Conservation (phyloP, 2,797 vertebrate genomes). For the Oreochromis grahami region DNA sequence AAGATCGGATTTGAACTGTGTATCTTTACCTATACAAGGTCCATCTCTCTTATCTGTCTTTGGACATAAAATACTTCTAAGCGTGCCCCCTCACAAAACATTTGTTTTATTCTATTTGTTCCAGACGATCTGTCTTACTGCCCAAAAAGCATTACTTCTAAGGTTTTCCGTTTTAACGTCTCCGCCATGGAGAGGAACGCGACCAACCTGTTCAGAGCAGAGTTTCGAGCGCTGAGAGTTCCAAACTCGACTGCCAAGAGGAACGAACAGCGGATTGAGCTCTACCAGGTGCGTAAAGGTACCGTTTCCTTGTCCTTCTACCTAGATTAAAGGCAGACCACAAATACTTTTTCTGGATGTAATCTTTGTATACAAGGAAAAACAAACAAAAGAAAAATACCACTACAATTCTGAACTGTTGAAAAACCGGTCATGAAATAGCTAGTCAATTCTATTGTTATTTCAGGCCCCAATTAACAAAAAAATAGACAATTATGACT, state of each 20-base stretch:
- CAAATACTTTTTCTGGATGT: background rate
- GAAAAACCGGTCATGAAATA: background rate
- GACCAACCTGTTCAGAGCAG: conserved; percentile 90
- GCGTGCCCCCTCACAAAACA: background rate
- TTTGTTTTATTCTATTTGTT: conserved; percentile 37
- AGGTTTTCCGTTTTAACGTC: conserved; percentile 90
- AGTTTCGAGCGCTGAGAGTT: conserved; percentile 87
- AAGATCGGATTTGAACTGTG: background rate
- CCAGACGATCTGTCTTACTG: conserved; percentile 87
- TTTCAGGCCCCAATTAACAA: background rate
- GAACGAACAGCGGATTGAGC: conserved; percentile 89
- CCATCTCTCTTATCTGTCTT: background rate
- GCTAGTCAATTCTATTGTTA: background rate
- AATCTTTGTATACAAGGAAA: background rate
- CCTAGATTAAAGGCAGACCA: conserved; percentile 6
- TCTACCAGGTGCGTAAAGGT: conserved; percentile 88
- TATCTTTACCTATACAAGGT: background rate
- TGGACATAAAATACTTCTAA: background rate
- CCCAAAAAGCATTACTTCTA: conserved; percentile 87
- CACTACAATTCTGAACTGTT: background rate
- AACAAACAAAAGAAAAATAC: background rate
- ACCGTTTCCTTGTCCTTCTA: conserved; percentile 55
- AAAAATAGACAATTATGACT: background rate
- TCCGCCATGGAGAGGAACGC: conserved; percentile 90
- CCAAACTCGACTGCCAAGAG: conserved; percentile 87